Base-by-base conservation (phyloP, 2,797 vertebrate genomes). In the Lepus oiostolus region DNA sequence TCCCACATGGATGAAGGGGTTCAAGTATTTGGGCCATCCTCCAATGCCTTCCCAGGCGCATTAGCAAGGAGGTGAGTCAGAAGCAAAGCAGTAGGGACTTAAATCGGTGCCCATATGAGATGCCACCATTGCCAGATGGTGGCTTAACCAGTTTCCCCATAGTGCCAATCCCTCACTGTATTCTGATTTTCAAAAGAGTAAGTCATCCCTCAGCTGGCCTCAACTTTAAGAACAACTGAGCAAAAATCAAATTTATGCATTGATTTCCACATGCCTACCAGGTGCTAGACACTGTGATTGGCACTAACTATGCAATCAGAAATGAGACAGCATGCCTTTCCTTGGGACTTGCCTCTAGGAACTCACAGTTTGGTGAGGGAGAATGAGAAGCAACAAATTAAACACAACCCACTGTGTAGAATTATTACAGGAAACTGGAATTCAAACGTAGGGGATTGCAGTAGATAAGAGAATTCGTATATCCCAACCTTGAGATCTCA, bases 141-240 rank as follows among this genome's bases (percentile, higher is more conserved):
- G 42, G 42, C 42, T 47, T 47, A 47, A 47, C 42, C 42, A 47
- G 14, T 58, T 58, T 79, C 17, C 85, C n/a, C 10, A 35, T 10
- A 42, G 16, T 90, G 7, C 82, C 71, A 71, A 50, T 58, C 42
- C 42, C 42, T 47, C 7, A 47, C 42, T 47, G 42, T 47, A 47
- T 47, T 47, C 42, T 47, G 42, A 47, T 47, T 47, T 92, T 91
- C 63, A 79, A 95, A 93, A 85, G 21, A 83, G 60, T 2, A 70
- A 30, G 4, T 24, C 22, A 80, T 71, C n/a, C 19, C 1, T 11
- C 14, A 32, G 0, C 9, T 12, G 4, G 7, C 26, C 26, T 17
- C 58, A 81, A 88, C 68, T 42, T 90, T 93, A 71, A 54, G 32
- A 85, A 65, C 26, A 42, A 52, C 38, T 77, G 11, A 30, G 62